Evolutionary conservation across 2,888 invertebrate species (phyloP).

Genomic region (Nomada goodeniana): DNA sequence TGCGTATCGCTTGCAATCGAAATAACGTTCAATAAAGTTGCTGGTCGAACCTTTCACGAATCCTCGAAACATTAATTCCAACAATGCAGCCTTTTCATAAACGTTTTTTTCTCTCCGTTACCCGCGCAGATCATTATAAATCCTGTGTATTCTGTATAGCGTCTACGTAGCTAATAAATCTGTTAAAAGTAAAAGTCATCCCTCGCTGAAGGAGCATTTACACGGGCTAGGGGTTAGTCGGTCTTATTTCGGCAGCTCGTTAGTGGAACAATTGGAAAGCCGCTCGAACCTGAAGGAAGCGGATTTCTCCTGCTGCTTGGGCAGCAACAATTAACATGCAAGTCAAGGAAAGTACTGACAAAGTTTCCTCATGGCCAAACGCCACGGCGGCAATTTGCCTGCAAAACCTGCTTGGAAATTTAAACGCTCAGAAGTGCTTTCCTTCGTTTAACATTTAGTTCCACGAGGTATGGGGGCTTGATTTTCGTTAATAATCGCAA

Average conservation of each 20-base stretch:
- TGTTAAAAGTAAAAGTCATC: background rate
- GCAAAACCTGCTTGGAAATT: slow-evolving; percentile 29
- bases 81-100: no score
- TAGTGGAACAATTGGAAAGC: slow-evolving; percentile 31
- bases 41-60: no score
- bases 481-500: no score
- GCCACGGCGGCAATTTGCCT: slow-evolving; percentile 10
- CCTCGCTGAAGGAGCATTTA: background rate
- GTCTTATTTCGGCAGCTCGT: slow-evolving; percentile 25
- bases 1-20: no score
- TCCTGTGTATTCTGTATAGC: no score
- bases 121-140: no score
- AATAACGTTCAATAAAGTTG: no score
- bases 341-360: background rate
- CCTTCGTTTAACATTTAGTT: background rate
- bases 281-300: slow-evolving; percentile 9
- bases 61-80: no score
- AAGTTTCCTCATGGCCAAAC: slow-evolving; percentile 11
- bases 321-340: slow-evolving; percentile 11
- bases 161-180: no score
- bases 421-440: slow-evolving; percentile 1
- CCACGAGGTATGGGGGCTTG: no score
- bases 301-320: background rate
- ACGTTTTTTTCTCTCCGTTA: no score
- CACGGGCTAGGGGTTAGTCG: background rate